These are phyloP conservation scores for Aquatica leii DNA, from an alignment of 2,888 invertebrate genomes.

Conservation along the genomic window DNA sequence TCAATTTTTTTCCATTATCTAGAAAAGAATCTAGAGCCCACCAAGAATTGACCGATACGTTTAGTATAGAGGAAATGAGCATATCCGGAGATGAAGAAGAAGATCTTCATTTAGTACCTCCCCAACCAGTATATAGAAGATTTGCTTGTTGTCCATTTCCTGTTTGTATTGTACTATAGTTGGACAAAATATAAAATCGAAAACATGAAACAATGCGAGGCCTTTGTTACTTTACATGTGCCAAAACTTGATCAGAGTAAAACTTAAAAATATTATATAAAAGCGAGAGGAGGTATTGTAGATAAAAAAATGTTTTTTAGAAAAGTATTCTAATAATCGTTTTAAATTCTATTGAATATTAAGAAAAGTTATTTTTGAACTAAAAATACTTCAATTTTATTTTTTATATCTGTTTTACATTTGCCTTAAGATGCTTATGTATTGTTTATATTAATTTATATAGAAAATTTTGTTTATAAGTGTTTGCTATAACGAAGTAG, in stretches of 20 bases:
- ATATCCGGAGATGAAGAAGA: slow-evolving; percentile 65
- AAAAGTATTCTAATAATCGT: neutral
- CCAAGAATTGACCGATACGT: slow-evolving; percentile 67
- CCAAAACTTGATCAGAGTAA: slow-evolving; percentile 22
- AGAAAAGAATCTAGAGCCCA: slow-evolving; percentile 59
- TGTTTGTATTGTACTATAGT: slow-evolving; percentile 49
- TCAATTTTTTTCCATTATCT: slow-evolving; percentile 63
- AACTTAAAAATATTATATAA: neutral
- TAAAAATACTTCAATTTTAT: slow-evolving; percentile 1
- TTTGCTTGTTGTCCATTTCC: slow-evolving; percentile 58
- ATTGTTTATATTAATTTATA: slow-evolving; percentile 6
- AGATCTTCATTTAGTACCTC: slow-evolving; percentile 61
- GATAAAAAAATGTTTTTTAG: neutral
- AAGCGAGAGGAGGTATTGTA: neutral
- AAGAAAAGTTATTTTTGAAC: neutral
- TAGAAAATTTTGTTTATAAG: neutral
- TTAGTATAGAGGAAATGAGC: slow-evolving; percentile 70
- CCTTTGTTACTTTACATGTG: slow-evolving; percentile 34
- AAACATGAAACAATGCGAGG: slow-evolving; percentile 25
- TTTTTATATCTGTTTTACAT: neutral
- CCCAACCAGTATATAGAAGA: slow-evolving; percentile 57
- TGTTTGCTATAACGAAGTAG: slow-evolving; percentile 6
- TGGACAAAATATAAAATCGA: slow-evolving; percentile 15
- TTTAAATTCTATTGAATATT: neutral
- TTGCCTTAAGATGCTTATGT: neutral